A percentile compares a stretch with the other conserved stretches of the same genome.
Evolutionary conservation across 2,113 vertebrate species (phyloP).

Genomic region (Callipepla squamata): DNA sequence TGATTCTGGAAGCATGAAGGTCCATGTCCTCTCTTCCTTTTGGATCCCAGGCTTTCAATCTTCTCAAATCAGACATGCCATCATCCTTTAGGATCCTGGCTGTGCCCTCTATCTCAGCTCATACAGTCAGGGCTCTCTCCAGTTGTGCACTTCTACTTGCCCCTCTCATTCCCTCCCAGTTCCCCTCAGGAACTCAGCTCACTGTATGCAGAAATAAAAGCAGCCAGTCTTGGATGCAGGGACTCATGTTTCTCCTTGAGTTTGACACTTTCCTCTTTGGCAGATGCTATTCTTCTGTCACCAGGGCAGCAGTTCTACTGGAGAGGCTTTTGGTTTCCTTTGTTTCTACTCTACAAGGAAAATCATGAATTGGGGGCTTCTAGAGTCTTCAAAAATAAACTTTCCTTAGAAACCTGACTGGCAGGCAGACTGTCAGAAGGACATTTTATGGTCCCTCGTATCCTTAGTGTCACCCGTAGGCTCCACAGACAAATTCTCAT

Average conservation of each 20-base stretch:
- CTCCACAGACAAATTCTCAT: background rate
- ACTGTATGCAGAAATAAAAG: background rate
- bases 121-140: background rate
- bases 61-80: background rate
- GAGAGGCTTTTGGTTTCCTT: background rate
- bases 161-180: background rate
- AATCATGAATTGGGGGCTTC: background rate
- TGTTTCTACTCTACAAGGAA: background rate
- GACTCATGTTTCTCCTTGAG: background rate
- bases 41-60: background rate
- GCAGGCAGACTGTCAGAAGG: background rate
- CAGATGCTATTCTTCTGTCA: background rate
- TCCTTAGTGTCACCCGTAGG: background rate
- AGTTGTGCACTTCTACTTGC: background rate
- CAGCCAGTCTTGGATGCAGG: background rate
- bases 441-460: background rate
- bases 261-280: background rate
- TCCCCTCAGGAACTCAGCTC: background rate
- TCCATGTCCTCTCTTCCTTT: background rate
- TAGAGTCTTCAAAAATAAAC: background rate
- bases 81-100: background rate
- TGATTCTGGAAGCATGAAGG: conserved; percentile 18
- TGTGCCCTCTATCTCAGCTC: background rate
- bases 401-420: background rate
- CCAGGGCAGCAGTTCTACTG: background rate